Conservation (phyloP, 2,113 vertebrate species). For the Halcyon malimbica region DNA sequence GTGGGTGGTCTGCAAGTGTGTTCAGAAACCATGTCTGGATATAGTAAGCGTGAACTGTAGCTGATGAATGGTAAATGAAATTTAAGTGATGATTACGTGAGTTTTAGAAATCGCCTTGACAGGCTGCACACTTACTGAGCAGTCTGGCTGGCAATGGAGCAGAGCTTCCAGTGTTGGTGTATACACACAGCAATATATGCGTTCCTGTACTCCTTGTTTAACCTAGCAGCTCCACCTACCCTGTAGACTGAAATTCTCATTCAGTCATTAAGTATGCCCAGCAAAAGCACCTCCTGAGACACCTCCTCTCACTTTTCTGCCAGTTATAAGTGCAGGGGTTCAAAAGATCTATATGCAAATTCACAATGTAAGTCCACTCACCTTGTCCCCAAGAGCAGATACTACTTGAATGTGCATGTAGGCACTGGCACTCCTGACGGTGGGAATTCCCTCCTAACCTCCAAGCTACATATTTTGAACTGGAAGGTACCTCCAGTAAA, state of each 20-base stretch:
- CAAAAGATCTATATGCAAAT: not conserved
- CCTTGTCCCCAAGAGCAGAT: not conserved
- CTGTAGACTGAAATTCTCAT: conserved; percentile 7
- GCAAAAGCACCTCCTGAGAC: not conserved
- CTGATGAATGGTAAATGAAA: not conserved
- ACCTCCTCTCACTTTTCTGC: not conserved
- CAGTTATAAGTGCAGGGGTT: not conserved
- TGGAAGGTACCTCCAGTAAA: not conserved
- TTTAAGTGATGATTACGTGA: not conserved
- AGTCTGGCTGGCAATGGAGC: conserved; percentile 37
- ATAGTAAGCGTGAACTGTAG: not conserved
- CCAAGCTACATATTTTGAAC: not conserved
- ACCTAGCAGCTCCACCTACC: conserved; percentile 36
- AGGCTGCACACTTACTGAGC: not conserved
- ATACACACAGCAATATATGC: not conserved
- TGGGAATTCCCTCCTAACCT: not conserved
- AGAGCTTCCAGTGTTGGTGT: not conserved
- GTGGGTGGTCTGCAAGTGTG: not conserved
- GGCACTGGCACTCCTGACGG: not conserved
- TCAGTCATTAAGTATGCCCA: not conserved
- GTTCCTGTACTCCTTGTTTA: not conserved
- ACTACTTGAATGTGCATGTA: not conserved
- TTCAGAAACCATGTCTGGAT: not conserved
- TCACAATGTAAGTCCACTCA: not conserved
- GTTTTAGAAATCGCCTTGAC: not conserved